Conservation (phyloP, 2,797 vertebrate species). For the Hippocampus kuda region DNA sequence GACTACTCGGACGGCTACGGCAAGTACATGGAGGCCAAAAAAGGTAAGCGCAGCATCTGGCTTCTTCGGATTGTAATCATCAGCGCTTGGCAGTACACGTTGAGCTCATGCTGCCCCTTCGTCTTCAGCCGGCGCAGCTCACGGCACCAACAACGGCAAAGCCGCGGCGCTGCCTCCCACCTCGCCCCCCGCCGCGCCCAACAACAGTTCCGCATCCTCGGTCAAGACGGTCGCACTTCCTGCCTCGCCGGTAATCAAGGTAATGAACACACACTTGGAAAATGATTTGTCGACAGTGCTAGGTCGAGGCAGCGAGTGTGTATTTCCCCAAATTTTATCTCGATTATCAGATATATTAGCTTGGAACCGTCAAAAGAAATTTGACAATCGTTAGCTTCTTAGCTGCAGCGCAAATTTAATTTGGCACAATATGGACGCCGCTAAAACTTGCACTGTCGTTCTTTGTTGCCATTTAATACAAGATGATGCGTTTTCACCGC, state of each 20-base stretch:
- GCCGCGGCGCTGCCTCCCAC: slow-evolving; percentile 69
- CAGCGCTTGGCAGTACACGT: slow-evolving; percentile 14
- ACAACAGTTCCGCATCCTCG: slow-evolving; percentile 71
- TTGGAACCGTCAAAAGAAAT: too few species aligned
- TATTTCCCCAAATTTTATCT: too few species aligned
- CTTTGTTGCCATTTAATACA: too few species aligned
- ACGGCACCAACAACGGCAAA: slow-evolving; percentile 81
- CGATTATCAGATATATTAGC: too few species aligned
- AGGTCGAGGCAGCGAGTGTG: too few species aligned
- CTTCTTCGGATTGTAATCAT: slow-evolving; percentile 18
- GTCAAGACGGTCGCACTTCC: slow-evolving; percentile 77
- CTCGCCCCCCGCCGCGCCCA: slow-evolving; percentile 72
- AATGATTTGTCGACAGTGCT: neutral
- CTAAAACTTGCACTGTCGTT: too few species aligned
- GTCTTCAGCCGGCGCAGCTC: slow-evolving; percentile 74
- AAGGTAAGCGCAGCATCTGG: slow-evolving; percentile 68
- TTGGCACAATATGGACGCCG: too few species aligned
- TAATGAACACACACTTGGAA: slow-evolving; percentile 29
- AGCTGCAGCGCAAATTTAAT: too few species aligned
- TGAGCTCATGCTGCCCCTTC: slow-evolving; percentile 36
- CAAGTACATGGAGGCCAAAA: slow-evolving; percentile 98
- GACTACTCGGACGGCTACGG: slow-evolving; percentile 95
- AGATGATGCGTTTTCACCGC: too few species aligned
- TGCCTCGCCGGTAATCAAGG: slow-evolving; percentile 81
- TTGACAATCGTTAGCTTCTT: too few species aligned